Percentiles rank a stretch among this genome's conserved stretches.
Evolutionary conservation across 2,797 vertebrate genomes (phyloP).

Genomic region (Brachyrhaphis roseni): DNA sequence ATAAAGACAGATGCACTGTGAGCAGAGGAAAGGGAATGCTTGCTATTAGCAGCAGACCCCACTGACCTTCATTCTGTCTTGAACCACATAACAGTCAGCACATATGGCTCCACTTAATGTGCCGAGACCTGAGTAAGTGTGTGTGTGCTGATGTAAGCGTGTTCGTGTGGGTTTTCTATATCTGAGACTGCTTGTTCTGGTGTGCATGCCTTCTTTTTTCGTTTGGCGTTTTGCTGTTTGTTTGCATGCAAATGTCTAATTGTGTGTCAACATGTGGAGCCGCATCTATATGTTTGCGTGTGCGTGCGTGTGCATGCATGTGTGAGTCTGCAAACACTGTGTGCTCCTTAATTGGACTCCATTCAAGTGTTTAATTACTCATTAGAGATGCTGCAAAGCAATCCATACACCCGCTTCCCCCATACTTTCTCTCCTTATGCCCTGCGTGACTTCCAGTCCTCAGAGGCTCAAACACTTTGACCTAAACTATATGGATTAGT

Average conservation of each 20-base stretch:
- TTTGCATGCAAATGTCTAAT: constrained; percentile 54
- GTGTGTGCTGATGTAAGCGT: neutral
- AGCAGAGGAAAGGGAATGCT: constrained; percentile 17
- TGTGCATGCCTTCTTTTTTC: constrained; percentile 12
- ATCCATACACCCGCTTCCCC: constrained; percentile 65
- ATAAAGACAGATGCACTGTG: constrained; percentile 4
- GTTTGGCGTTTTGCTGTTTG: constrained; percentile 41
- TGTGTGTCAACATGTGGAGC: constrained; percentile 10
- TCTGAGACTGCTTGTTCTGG: constrained; percentile 29
- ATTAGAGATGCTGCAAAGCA: constrained; percentile 74
- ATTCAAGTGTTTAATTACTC: constrained; percentile 80
- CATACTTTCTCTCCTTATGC: constrained; percentile 32
- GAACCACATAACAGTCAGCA: constrained; percentile 44
- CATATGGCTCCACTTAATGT: constrained; percentile 61
- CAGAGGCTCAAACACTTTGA: constrained; percentile 66
- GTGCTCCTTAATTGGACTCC: constrained; percentile 75
- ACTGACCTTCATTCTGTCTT: constrained; percentile 67
- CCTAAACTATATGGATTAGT: constrained; percentile 76
- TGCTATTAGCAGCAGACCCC: constrained; percentile 38
- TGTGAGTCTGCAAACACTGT: constrained; percentile 31
- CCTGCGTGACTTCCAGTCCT: constrained; percentile 52
- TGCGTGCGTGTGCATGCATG: constrained; percentile 8
- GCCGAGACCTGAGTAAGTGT: constrained; percentile 1
- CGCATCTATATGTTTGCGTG: constrained; percentile 10
- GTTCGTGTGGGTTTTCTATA: constrained; percentile 22